These are phyloP conservation scores for Aythya baeri DNA, from an alignment of 2,113 vertebrate species.

Conservation along the genomic window DNA sequence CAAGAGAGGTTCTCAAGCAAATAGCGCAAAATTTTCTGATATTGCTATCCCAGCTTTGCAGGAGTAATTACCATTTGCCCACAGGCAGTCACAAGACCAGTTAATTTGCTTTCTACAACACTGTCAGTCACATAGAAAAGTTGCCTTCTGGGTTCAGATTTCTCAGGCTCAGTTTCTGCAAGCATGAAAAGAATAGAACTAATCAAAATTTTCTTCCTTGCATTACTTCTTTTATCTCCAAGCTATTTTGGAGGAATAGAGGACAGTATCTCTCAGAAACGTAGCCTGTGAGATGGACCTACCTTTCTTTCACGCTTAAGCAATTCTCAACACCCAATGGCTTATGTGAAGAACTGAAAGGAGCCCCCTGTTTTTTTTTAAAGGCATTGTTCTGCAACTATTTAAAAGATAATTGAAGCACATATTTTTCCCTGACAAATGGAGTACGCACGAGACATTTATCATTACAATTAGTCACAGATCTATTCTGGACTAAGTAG, in stretches of 20 bases:
- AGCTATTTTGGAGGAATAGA: neutral
- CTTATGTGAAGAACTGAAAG: neutral
- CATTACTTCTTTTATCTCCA: neutral
- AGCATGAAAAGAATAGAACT: neutral
- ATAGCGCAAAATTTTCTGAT: neutral
- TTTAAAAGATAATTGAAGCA: neutral
- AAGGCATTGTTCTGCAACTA: neutral
- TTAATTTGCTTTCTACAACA: neutral
- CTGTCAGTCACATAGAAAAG: neutral
- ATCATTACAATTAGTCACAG: neutral
- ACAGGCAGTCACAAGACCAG: neutral
- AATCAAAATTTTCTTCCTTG: neutral
- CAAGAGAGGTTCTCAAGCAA: neutral
- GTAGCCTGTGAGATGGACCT: accelerated
- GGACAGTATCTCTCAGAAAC: neutral
- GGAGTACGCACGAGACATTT: neutral
- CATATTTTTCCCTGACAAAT: neutral
- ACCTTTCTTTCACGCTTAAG: neutral
- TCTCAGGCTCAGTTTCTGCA: neutral
- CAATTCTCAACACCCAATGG: neutral
- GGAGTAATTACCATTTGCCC: neutral
- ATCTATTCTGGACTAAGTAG: neutral
- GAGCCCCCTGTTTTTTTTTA: neutral
- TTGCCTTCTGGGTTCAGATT: neutral
- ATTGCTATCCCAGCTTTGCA: neutral